phyloP scores from a whole-genome alignment of 1,140 invertebrate genomes.

The Pseudomyrmex pallidus region DNA sequence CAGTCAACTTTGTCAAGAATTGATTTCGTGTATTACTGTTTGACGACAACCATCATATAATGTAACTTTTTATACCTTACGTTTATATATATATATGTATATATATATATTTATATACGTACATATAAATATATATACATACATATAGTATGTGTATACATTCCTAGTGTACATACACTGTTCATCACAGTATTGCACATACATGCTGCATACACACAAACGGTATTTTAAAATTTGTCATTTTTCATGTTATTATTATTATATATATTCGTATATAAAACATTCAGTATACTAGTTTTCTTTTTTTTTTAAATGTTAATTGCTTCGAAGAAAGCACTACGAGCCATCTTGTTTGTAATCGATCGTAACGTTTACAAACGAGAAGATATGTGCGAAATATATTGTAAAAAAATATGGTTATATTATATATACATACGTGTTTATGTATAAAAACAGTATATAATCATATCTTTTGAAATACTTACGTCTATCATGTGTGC shows the following conservation, averaged over 20 bases:
- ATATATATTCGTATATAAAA: constrained; percentile 74
- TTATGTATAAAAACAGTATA: constrained; percentile 16
- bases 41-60: constrained; percentile 85
- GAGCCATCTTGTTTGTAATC: constrained; percentile 34
- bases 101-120: too few relatives aligned
- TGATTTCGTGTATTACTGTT: constrained; percentile 94
- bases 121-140: too few relatives aligned
- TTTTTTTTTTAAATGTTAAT: constrained; percentile 52
- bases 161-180: constrained; percentile 81
- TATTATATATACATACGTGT: constrained; percentile 32
- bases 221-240: constrained; percentile 72
- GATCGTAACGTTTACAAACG: constrained; percentile 2
- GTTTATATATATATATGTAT: constrained; percentile 23
- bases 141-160: constrained; percentile 67
- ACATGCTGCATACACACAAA: constrained; percentile 77
- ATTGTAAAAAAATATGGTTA: constrained; percentile 18
- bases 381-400: constrained; percentile 16
- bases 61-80: constrained; percentile 75
- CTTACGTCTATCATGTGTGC: constrained; percentile 17
- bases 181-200: constrained; percentile 80
- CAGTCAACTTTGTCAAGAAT: constrained; percentile 94
- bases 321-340: constrained; percentile 37
- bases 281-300: constrained; percentile 67
- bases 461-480: not conserved
- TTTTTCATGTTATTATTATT: constrained; percentile 56